A percentile compares a stretch with the other conserved stretches of the same genome.
These are phyloP conservation scores for Xerus rutilus DNA, from an alignment of 2,797 vertebrate genomes.

Conservation along the genomic window DNA sequence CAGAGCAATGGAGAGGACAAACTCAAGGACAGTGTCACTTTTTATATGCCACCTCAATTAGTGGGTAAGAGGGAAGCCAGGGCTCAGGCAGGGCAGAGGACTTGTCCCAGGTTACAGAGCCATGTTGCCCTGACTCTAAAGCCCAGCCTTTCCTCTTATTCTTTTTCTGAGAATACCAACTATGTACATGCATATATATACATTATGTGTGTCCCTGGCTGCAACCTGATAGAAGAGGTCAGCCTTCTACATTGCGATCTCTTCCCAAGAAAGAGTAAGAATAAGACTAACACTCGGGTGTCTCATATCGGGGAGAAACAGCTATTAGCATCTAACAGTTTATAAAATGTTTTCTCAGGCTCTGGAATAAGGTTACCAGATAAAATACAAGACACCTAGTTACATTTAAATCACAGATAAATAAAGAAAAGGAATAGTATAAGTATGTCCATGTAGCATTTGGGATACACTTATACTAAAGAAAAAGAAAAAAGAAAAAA, in stretches of 20 bases:
- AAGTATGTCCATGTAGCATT: neutral
- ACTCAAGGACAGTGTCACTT: neutral
- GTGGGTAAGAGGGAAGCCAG: neutral
- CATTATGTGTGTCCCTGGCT: neutral
- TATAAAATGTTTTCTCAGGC: neutral
- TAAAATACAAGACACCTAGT: neutral
- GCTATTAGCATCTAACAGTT: neutral
- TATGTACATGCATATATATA: fast-evolving
- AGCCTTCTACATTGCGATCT: fast-evolving
- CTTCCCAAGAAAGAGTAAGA: neutral
- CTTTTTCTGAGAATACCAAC: neutral
- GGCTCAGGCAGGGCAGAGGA: neutral
- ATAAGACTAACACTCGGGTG: neutral
- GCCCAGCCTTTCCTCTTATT: neutral
- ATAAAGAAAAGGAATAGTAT: neutral
- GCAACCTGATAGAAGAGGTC: neutral
- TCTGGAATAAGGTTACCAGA: neutral
- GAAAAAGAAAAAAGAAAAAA: neutral
- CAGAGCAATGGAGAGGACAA: neutral
- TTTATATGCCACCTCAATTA: neutral
- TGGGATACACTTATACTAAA: neutral
- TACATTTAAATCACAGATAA: neutral
- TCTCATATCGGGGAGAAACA: fast-evolving
- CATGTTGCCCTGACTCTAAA: neutral
- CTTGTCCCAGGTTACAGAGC: neutral